Percentiles rank a stretch among this genome's conserved stretches.
phyloP scores from a whole-genome alignment of 1,140 invertebrate species.

The Camponotus floridanus region DNA sequence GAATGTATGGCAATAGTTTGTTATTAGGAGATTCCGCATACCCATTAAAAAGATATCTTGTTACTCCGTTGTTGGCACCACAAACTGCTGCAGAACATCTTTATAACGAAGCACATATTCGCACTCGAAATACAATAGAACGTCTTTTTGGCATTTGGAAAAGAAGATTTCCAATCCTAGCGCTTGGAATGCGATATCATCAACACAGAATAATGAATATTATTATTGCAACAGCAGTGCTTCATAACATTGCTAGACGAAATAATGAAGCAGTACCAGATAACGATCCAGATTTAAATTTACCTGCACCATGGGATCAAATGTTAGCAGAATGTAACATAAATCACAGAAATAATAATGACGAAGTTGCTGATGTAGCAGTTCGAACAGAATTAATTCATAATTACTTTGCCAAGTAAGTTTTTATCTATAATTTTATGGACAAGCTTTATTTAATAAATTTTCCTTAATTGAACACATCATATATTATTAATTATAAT shows the following conservation, averaged over 20 bases:
- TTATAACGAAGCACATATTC: constrained; percentile 6
- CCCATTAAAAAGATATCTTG: too few species aligned
- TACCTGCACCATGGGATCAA: background rate
- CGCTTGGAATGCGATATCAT: background rate
- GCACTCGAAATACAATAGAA: constrained; percentile 12
- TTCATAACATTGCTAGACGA: too few species aligned
- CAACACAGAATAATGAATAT: background rate
- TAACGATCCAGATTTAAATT: background rate
- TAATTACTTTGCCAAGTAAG: background rate
- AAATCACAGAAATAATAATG: background rate
- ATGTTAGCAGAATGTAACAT: background rate
- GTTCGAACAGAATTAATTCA: background rate
- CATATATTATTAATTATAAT: too few species aligned
- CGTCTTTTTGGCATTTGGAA: constrained; percentile 9
- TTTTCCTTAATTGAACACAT: too few species aligned
- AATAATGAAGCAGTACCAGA: background rate
- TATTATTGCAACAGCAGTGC: too few species aligned
- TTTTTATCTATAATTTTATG: too few species aligned
- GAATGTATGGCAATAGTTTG: too few species aligned
- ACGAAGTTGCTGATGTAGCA: background rate
- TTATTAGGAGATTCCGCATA: too few species aligned
- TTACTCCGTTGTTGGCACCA: background rate
- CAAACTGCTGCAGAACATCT: background rate
- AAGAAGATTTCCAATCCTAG: background rate
- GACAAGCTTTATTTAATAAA: too few species aligned